A percentile compares a stretch with the other conserved stretches of the same genome.
These are phyloP conservation scores for Ceramica pisi DNA, from an alignment of 2,888 invertebrate genomes.

Conservation along the genomic window DNA sequence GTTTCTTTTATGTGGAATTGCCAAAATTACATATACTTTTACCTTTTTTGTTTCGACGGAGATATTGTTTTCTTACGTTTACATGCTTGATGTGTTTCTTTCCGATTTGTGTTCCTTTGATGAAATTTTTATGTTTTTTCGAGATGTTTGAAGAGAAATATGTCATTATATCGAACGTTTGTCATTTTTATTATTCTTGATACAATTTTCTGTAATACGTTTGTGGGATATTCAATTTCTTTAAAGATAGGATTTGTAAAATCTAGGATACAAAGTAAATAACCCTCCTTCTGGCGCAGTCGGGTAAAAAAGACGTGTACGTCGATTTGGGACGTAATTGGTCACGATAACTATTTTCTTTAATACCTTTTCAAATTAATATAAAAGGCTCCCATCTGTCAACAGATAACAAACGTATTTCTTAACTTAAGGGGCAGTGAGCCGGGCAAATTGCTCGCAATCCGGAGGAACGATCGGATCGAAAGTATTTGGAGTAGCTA, in stretches of 20 bases:
- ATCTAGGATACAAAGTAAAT: neutral
- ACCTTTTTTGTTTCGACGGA: constrained; percentile 28
- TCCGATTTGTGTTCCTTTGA: constrained; percentile 34
- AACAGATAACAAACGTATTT: no score
- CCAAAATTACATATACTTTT: constrained; percentile 51
- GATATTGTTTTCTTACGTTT: constrained; percentile 50
- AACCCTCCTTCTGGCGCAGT: no score
- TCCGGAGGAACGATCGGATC: no score
- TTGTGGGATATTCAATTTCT: constrained; percentile 7
- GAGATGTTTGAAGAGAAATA: constrained; percentile 27
- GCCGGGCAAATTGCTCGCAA: no score
- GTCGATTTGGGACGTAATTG: neutral
- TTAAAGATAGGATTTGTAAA: neutral
- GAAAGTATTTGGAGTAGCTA: no score
- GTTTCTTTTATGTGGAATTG: constrained; percentile 63
- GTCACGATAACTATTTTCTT: neutral
- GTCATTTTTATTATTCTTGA: constrained; percentile 20
- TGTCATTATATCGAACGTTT: constrained; percentile 36
- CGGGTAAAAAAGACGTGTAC: no score
- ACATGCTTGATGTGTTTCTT: constrained; percentile 26
- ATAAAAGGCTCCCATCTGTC: no score
- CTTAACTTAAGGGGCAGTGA: no score
- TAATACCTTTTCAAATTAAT: neutral
- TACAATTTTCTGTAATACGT: constrained; percentile 18
- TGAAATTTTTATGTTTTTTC: constrained; percentile 18